Evolutionary conservation across 2,888 invertebrate genomes (phyloP).

Genomic region (Eupsilia transversa): DNA sequence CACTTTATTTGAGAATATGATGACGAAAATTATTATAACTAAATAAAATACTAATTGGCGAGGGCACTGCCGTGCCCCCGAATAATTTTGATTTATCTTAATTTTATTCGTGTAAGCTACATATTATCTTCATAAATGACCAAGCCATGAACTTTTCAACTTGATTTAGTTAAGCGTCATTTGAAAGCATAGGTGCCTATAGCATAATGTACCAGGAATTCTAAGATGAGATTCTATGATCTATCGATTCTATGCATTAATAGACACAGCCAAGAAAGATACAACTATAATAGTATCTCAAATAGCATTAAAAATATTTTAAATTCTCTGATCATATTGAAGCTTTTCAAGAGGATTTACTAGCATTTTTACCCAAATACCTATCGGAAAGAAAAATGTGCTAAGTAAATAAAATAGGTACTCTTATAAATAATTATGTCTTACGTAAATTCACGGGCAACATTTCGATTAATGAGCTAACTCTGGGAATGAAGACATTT

Average conservation of each 20-base stretch:
- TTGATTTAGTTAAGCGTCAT: constrained; percentile 11
- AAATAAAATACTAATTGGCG: no score
- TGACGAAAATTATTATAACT: background rate
- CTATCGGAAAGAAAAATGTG: background rate
- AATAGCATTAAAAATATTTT: no score
- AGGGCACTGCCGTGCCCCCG: no score
- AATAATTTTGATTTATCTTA: background rate
- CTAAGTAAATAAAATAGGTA: background rate
- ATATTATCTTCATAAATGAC: background rate
- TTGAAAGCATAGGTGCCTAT: background rate
- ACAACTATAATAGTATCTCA: no score
- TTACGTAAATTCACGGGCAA: background rate
- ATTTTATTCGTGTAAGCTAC: background rate
- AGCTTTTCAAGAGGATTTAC: no score
- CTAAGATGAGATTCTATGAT: no score
- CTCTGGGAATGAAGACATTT: background rate
- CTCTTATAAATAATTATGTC: background rate
- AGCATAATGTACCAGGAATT: background rate
- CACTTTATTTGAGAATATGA: background rate
- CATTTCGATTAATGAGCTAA: background rate
- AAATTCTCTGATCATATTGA: no score
- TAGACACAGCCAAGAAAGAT: no score
- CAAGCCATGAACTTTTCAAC: background rate
- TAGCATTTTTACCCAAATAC: no score
- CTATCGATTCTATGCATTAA: no score